These are phyloP conservation scores for Zootermopsis nevadensis DNA, from an alignment of 2,888 invertebrate species.

Conservation along the genomic window DNA sequence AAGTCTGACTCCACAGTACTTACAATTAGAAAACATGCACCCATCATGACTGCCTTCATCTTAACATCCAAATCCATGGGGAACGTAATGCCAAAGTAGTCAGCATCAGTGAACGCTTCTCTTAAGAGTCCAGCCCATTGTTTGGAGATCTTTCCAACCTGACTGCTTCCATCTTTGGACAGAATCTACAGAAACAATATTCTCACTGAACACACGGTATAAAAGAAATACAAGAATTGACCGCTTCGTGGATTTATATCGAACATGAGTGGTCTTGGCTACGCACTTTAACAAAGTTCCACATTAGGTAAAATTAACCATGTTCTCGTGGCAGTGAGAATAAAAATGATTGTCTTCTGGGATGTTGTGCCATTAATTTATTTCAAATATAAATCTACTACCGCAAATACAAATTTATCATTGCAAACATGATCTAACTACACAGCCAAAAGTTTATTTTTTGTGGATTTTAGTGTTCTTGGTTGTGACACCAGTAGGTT, in stretches of 20 bases:
- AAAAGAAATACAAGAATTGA: constrained; percentile 34
- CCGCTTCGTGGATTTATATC: constrained; percentile 36
- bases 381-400: too few relatives aligned
- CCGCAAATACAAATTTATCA: too few relatives aligned
- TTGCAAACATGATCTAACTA: too few relatives aligned
- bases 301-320: too few relatives aligned
- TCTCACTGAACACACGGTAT: background rate
- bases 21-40: constrained; percentile 85
- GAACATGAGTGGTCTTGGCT: background rate
- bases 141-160: constrained; percentile 89
- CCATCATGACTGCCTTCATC: constrained; percentile 83
- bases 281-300: too few relatives aligned
- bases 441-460: too few relatives aligned
- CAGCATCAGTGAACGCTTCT: constrained; percentile 87
- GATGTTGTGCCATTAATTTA: too few relatives aligned
- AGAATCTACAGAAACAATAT: constrained; percentile 69
- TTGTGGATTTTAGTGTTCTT: too few relatives aligned
- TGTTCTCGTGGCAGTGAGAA: too few relatives aligned
- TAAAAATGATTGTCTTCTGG: too few relatives aligned
- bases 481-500: too few relatives aligned
- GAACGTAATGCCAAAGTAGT: constrained; percentile 91
- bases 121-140: constrained; percentile 88
- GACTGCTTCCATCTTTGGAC: constrained; percentile 78
- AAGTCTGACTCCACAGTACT: constrained; percentile 62
- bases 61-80: constrained; percentile 89